Base-by-base conservation (phyloP, 2,113 vertebrate species). In the Eclectus roratus region DNA sequence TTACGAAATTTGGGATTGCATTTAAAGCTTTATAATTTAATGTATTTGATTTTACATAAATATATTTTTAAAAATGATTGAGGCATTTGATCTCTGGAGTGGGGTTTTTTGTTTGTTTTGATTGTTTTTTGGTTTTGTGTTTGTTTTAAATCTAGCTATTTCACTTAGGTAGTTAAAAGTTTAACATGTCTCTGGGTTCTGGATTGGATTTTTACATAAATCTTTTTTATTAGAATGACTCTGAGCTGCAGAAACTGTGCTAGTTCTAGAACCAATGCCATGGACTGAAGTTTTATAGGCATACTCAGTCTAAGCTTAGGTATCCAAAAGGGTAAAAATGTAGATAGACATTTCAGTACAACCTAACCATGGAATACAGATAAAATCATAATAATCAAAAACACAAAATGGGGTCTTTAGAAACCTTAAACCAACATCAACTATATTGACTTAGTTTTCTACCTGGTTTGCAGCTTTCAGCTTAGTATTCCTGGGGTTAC, bases 101-200 rank as follows among this genome's bases (percentile, higher is more conserved):
- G 9, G 1, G 25, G 5, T 39, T 63, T 61, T 61, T 37, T 55
- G 17, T 55, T 20, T 39, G 24, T 10, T 27, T 49, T 72, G 35
- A 37, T 39, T 44, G 1, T 1, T n/a, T 55, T 39, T 33, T 21
- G 6, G 2, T n/a, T 74, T 47, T 27, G 5, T 2, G 49, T 21
- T 55, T 17, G 8, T 14, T 61, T 65, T 13, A 16, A 58, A 25
- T 84, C 16, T 35, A 71, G 2, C 4, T 85, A 6, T 53, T 13
- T 79, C 37, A 50, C 2, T 31, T 13, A 58, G 5, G 1, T 77
- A 25, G 29, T 70, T 76, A 41, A 29, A 60, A 5, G 4, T 20
- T 21, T 68, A 25, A 55, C 29, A 72, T 28, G 5, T 31, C 25
- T 27, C 1, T 17, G 14, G 4, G 7, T 60, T 73, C 13, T 90